Conservation (phyloP, 2,113 vertebrate species). For the Potamarius usumacintae region DNA sequence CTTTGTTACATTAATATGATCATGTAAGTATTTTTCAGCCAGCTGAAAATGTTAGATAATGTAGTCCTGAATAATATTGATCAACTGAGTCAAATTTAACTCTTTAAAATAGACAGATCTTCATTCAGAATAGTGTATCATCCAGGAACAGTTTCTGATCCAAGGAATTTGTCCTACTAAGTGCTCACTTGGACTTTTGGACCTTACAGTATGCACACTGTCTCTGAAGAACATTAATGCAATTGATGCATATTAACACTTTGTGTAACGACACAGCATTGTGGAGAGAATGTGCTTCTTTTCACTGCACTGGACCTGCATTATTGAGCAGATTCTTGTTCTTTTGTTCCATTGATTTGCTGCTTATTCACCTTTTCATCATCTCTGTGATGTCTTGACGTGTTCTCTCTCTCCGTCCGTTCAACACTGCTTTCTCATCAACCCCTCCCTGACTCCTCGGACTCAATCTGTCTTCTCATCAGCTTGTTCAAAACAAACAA, state of each 20-base stretch:
- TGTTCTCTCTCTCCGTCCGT: neutral
- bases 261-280: neutral
- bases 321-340: neutral
- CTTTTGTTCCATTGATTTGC: neutral
- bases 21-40: too few species aligned
- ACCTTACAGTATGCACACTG: neutral
- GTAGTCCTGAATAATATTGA: neutral
- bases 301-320: neutral
- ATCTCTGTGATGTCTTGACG: neutral
- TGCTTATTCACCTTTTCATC: neutral
- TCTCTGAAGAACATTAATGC: constrained; percentile 3
- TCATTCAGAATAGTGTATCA: neutral
- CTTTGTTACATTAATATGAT: too few species aligned
- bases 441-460: neutral
- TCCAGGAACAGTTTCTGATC: neutral
- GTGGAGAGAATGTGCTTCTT: neutral
- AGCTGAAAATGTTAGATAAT: neutral
- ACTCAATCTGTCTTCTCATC: neutral
- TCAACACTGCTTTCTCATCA: neutral
- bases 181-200: neutral
- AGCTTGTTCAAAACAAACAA: neutral
- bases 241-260: neutral
- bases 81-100: neutral
- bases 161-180: neutral
- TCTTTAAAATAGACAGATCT: neutral